Evolutionary conservation across 2,113 vertebrate species (phyloP).

Genomic region (Pristiophorus japonicus): DNA sequence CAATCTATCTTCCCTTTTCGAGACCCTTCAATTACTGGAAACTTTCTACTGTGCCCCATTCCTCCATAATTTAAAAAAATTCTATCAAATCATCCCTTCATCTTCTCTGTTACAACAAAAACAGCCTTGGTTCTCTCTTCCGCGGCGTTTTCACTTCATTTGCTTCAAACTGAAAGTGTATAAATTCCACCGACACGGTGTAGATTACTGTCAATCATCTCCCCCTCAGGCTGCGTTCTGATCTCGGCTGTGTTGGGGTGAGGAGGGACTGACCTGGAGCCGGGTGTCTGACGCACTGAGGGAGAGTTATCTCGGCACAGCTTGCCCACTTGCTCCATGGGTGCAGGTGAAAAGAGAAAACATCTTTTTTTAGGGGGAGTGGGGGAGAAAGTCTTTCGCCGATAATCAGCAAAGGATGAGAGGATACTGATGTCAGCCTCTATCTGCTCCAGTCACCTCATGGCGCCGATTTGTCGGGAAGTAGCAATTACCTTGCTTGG

Average conservation of each 20-base stretch:
- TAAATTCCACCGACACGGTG: background rate
- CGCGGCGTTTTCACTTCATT: background rate
- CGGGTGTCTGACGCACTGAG: background rate
- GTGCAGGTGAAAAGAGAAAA: background rate
- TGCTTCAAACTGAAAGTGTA: background rate
- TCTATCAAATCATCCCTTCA: background rate
- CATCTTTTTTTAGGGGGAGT: background rate
- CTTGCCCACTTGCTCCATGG: background rate
- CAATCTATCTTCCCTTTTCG: background rate
- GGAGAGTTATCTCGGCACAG: background rate
- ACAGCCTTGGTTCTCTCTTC: background rate
- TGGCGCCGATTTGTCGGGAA: background rate
- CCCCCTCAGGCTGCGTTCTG: background rate
- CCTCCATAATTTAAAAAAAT: background rate
- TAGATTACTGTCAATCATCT: background rate
- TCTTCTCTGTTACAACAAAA: background rate
- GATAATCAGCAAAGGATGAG: background rate
- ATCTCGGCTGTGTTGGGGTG: background rate
- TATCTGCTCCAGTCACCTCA: background rate
- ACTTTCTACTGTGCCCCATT: background rate
- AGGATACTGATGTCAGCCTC: background rate
- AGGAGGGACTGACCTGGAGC: background rate
- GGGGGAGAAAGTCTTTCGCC: background rate
- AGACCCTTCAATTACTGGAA: background rate
- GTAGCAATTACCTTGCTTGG: too few species aligned